Conservation (phyloP, 2,113 vertebrate genomes). For the Camelus bactrianus region DNA sequence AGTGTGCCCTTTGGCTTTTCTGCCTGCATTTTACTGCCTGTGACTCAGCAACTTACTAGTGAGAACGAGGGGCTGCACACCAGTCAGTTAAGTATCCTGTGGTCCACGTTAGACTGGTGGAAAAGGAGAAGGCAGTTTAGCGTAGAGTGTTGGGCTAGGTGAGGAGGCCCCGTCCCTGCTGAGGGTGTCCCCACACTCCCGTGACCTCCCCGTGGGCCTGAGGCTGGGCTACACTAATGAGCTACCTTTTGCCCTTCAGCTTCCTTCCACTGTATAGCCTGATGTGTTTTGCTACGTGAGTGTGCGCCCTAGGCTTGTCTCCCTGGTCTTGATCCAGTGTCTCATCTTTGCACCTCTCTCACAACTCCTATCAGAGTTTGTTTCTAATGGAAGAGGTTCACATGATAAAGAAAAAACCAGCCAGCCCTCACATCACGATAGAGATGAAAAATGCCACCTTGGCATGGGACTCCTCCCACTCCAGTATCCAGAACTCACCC, state of each 20-base stretch:
- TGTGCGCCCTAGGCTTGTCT: slow-evolving; percentile 89
- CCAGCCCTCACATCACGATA: slow-evolving; percentile 91
- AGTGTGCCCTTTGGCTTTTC: not conserved
- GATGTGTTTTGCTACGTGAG: slow-evolving; percentile 92
- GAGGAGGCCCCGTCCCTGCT: not conserved
- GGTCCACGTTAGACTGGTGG: not conserved
- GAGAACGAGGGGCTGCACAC: not conserved
- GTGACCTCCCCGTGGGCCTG: slow-evolving; percentile 76
- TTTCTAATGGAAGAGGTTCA: slow-evolving; percentile 97
- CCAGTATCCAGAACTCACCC: slow-evolving; percentile 94
- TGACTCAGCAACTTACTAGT: not conserved
- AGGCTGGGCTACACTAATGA: slow-evolving; percentile 90
- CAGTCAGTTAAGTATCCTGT: not conserved
- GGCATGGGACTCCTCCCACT: slow-evolving; percentile 94
- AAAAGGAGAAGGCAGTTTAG: not conserved
- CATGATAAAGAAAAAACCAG: slow-evolving; percentile 91
- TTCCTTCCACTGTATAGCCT: slow-evolving; percentile 90
- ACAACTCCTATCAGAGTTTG: slow-evolving; percentile 95
- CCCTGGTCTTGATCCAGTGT: slow-evolving; percentile 90
- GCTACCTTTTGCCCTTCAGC: slow-evolving; percentile 92
- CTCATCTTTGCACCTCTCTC: slow-evolving; percentile 92
- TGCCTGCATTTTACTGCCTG: not conserved
- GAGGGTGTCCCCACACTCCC: slow-evolving; percentile 53
- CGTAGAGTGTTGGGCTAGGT: not conserved
- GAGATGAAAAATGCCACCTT: slow-evolving; percentile 94